Conservation (phyloP, 2,888 invertebrate species). For the Scaptomyza tumidula region DNA sequence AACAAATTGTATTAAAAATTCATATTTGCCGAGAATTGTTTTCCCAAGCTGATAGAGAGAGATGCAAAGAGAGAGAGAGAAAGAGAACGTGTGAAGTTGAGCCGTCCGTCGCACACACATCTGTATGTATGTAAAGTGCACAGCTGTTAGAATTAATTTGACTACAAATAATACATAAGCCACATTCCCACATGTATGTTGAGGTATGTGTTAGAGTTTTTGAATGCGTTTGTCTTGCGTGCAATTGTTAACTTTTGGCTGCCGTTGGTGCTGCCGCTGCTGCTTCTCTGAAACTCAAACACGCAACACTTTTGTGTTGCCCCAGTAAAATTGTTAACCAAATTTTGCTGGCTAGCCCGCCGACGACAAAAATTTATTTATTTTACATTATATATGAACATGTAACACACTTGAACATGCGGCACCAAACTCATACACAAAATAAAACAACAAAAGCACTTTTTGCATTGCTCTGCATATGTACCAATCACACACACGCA, state of each 20-base stretch:
- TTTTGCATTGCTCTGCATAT: no score
- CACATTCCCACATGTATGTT: slow-evolving; percentile 10
- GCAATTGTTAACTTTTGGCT: slow-evolving; percentile 62
- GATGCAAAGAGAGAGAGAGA: not conserved
- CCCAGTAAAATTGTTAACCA: slow-evolving; percentile 72
- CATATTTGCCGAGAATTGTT: slow-evolving; percentile 76
- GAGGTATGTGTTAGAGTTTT: slow-evolving; percentile 11
- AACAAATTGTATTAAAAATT: slow-evolving; percentile 73
- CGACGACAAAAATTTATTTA: slow-evolving; percentile 69
- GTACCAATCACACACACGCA: slow-evolving; percentile 4
- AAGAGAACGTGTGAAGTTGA: not conserved
- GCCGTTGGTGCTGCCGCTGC: slow-evolving; percentile 28
- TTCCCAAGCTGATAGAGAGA: slow-evolving; percentile 28
- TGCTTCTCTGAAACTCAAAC: slow-evolving; percentile 68
- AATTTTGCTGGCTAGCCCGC: slow-evolving; percentile 58
- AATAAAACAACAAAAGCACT: slow-evolving; percentile 17
- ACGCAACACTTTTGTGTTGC: slow-evolving; percentile 64
- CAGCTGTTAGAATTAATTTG: slow-evolving; percentile 78
- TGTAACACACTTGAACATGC: slow-evolving; percentile 35
- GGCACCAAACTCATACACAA: slow-evolving; percentile 18
- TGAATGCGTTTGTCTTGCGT: slow-evolving; percentile 60
- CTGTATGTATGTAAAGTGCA: slow-evolving; percentile 55
- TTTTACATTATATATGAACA: slow-evolving; percentile 63
- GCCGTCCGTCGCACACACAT: slow-evolving; percentile 30
- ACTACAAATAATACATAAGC: slow-evolving; percentile 77